These are phyloP conservation scores for Axea sp. DNA, from an alignment of 2,888 invertebrate genomes.

Conservation along the genomic window DNA sequence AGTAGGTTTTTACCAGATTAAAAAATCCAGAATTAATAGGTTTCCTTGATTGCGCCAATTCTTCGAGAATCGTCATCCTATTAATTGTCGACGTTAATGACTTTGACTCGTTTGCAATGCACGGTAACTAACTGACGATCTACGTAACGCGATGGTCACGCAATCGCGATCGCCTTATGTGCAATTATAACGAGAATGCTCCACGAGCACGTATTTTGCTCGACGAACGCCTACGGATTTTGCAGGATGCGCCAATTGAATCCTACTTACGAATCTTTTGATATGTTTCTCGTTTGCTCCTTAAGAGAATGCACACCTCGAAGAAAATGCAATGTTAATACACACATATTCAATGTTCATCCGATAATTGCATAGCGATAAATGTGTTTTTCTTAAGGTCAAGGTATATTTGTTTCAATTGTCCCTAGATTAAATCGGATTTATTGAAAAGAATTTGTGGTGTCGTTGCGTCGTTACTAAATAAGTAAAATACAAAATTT, in stretches of 20 bases:
- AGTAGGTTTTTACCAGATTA: conserved; percentile 15
- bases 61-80: conserved; percentile 65
- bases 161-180: conserved; percentile 73
- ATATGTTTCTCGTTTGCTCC: conserved; percentile 42
- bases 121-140: conserved; percentile 61
- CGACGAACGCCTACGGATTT: conserved; percentile 59
- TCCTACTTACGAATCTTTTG: conserved; percentile 45
- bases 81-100: conserved; percentile 72
- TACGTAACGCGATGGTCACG: conserved; percentile 68
- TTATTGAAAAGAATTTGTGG: too few relatives aligned
- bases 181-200: conserved; percentile 75
- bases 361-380: conserved; percentile 56
- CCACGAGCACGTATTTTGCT: conserved; percentile 71
- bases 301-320: conserved; percentile 41
- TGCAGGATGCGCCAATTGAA: conserved; percentile 49
- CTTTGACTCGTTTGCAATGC: conserved; percentile 22
- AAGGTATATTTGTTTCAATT: conserved; percentile 8
- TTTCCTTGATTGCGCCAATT: conserved; percentile 58
- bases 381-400: conserved; percentile 49
- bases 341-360: conserved; percentile 45
- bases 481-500: conserved; percentile 5
- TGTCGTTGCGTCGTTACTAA: too few relatives aligned
- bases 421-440: too few relatives aligned
- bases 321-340: conserved; percentile 60
- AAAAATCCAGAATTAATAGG: conserved; percentile 57